These are phyloP conservation scores for Whitmania pigra DNA, from an alignment of 1,140 invertebrate genomes.

Conservation along the genomic window DNA sequence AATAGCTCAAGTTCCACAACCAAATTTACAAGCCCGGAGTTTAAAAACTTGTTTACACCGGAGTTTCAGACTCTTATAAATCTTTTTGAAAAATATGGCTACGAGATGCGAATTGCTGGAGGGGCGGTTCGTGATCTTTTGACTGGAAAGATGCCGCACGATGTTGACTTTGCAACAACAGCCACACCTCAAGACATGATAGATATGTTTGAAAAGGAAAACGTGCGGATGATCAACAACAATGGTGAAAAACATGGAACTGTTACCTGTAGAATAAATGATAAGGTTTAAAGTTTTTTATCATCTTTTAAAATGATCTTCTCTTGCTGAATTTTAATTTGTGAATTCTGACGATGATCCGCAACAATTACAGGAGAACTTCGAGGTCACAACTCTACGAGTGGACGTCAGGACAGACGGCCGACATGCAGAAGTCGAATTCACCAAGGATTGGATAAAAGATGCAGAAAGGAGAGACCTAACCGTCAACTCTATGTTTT, in stretches of 20 bases:
- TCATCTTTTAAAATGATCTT: not conserved
- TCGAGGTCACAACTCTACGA: slow-evolving; percentile 65
- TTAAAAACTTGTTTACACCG: slow-evolving; percentile 65
- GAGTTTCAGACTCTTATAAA: slow-evolving; percentile 56
- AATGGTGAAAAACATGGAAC: slow-evolving; percentile 95
- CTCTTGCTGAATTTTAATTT: not conserved
- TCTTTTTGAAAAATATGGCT: slow-evolving; percentile 67
- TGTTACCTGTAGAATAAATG: slow-evolving; percentile 87
- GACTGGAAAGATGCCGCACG: slow-evolving; percentile 67
- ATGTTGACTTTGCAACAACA: slow-evolving; percentile 93
- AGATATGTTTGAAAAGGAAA: slow-evolving; percentile 72
- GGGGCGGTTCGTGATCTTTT: slow-evolving; percentile 88
- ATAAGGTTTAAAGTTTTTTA: slow-evolving; percentile 64
- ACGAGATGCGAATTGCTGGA: slow-evolving; percentile 81
- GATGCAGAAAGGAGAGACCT: slow-evolving; percentile 91
- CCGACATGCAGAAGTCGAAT: slow-evolving; percentile 81
- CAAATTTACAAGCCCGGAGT: slow-evolving; percentile 47
- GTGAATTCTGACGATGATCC: not conserved
- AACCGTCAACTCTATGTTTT: slow-evolving; percentile 97
- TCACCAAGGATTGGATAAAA: slow-evolving; percentile 83
- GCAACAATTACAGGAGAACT: slow-evolving; percentile 35
- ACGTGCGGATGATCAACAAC: slow-evolving; percentile 77
- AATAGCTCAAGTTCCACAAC: slow-evolving; percentile 34
- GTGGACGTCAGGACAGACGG: slow-evolving; percentile 87
- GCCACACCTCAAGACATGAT: slow-evolving; percentile 95